A percentile compares a stretch with the other conserved stretches of the same genome.
Evolutionary conservation across 2,888 invertebrate species (phyloP).

Genomic region (Tenodera sinensis): DNA sequence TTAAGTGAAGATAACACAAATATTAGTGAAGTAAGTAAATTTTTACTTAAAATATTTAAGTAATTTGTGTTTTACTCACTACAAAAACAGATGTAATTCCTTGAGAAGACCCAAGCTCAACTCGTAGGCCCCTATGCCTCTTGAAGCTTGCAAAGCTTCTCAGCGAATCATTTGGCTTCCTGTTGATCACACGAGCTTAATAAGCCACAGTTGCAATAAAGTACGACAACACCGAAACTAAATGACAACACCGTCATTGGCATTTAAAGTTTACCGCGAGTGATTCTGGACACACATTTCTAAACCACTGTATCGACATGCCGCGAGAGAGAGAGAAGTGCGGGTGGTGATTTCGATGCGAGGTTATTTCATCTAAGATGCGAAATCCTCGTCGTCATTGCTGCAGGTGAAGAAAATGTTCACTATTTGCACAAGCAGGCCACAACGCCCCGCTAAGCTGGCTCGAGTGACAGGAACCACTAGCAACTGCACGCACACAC

Average conservation of each 20-base stretch:
- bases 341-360: neutral
- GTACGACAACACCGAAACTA: neutral
- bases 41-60: neutral
- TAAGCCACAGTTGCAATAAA: neutral
- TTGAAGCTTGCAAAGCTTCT: neutral
- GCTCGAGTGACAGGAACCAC: neutral
- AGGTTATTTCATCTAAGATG: neutral
- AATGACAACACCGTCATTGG: neutral
- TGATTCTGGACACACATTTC: neutral
- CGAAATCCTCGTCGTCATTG: neutral
- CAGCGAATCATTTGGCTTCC: neutral
- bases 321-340: too few species aligned
- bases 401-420: neutral
- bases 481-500: neutral
- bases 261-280: neutral
- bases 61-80: neutral
- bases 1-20: too few species aligned
- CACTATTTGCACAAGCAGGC: neutral
- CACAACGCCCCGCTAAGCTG: slow-evolving; percentile 1
- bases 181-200: neutral
- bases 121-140: neutral
- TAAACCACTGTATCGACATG: neutral
- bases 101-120: neutral
- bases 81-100: neutral
- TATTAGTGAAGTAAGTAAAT: too few species aligned